Base-by-base conservation (phyloP, 2,797 vertebrate genomes). In the Tiaroga cobitis region DNA sequence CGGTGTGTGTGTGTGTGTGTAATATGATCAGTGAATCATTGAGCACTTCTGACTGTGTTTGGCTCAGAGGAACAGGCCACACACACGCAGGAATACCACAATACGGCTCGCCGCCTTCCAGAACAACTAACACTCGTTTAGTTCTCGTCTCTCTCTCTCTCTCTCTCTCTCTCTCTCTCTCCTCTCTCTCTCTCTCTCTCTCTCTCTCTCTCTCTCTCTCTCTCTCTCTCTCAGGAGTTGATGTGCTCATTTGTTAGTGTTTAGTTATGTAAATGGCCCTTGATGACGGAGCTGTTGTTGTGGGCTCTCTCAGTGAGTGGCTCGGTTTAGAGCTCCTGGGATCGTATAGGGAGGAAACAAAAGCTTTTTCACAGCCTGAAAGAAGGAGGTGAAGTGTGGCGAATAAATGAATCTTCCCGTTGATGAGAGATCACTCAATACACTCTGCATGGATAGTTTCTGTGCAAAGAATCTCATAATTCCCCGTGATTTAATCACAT, bases 231-330 rank as follows among this genome's bases (percentile, higher is more conserved):
- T 46, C 43, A 29, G 29, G 29, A 29, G 29, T 29, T 16, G 89
- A 93, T 92, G 91, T 93, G 90, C 89, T 93, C 92, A 93, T 92
- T 93, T 94, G 91, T 94, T 95, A 89, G 87, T 90, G 92, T 92
- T 93, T 91, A 92, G 92, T 92, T 89, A 94, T 94, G 92, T 89
- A 92, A 94, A 94, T 94, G 89, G 82, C 11, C 80, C 89, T 91
- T 90, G 83, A 87, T 91, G 88, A 82, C 90, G 90, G 90, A 90
- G 90, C 79, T 81, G 54, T 72, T 87, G n/a, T 86, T 63, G 61
- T 63, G 5, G 56, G n/a, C 13, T 29, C 61, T 63, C 61, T 63
- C 61, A 63, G 77, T 49, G 80, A 77, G 82, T 70, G 26, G 34
- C 11, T 72, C 26, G 39, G 26, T 46, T 75, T 29, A 68, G 74